Evolutionary conservation across 1,140 invertebrate genomes (phyloP).

Genomic region (Drosophila varians): DNA sequence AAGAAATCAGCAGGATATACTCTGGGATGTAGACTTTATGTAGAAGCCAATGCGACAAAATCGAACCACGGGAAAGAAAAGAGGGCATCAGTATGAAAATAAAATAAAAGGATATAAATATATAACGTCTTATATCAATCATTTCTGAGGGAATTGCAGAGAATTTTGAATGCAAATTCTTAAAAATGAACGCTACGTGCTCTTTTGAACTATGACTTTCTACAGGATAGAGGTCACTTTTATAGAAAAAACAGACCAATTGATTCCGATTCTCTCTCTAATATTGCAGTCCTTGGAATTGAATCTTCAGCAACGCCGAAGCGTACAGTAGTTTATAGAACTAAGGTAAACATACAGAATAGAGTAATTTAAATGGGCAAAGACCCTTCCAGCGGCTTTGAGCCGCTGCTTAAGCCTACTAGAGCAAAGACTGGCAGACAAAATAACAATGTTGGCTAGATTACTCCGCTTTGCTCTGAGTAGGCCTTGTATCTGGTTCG

Average conservation of each 20-base stretch:
- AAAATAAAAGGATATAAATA: too few species aligned
- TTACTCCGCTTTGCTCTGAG: slow-evolving; percentile 32
- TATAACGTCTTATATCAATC: too few species aligned
- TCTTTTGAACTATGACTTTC: too few species aligned
- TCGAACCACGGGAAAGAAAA: neutral
- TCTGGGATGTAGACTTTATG: too few species aligned
- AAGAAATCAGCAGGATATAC: slow-evolving; percentile 5
- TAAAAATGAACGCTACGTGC: too few species aligned
- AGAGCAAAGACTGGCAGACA: slow-evolving; percentile 20
- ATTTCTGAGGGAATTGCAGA: too few species aligned
- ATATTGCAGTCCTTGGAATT: neutral
- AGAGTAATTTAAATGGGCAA: slow-evolving; percentile 18
- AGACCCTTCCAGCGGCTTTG: slow-evolving; percentile 13
- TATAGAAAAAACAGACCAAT: slow-evolving; percentile 10
- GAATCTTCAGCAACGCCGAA: slow-evolving; percentile 57
- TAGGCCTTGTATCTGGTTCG: slow-evolving; percentile 20
- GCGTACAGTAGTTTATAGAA: slow-evolving; percentile 41
- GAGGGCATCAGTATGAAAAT: neutral
- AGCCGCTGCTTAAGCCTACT: slow-evolving; percentile 16
- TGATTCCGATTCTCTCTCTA: slow-evolving; percentile 8
- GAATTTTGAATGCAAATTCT: too few species aligned
- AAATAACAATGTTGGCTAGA: neutral
- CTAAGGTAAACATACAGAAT: slow-evolving; percentile 47
- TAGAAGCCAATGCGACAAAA: neutral
- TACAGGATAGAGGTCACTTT: too few species aligned